These are phyloP conservation scores for Xiphophorus hellerii DNA, from an alignment of 2,113 vertebrate genomes.

Conservation along the genomic window DNA sequence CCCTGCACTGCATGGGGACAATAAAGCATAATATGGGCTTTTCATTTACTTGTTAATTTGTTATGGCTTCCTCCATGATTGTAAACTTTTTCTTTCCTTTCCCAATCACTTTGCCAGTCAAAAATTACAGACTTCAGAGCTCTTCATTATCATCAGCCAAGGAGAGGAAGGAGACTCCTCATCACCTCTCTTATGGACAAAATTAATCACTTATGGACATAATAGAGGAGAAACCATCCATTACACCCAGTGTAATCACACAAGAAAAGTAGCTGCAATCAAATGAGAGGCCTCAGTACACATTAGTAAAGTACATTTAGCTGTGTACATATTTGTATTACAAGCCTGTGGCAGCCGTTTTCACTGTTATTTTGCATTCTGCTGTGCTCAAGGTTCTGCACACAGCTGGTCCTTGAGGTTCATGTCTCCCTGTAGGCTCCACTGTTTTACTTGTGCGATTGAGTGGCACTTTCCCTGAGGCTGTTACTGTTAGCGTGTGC, in stretches of 20 bases:
- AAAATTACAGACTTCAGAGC: slow-evolving; percentile 58
- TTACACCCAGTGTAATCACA: slow-evolving; percentile 63
- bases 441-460: slow-evolving; percentile 61
- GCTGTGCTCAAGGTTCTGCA: slow-evolving; percentile 66
- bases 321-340: slow-evolving; percentile 72
- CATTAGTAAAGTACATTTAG: slow-evolving; percentile 55
- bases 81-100: slow-evolving; percentile 58
- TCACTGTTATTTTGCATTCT: slow-evolving; percentile 59
- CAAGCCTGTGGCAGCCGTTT: slow-evolving; percentile 59
- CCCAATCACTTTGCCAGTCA: slow-evolving; percentile 66
- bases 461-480: slow-evolving; percentile 75
- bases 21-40: slow-evolving; percentile 48
- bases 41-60: slow-evolving; percentile 53
- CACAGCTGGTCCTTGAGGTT: slow-evolving; percentile 73
- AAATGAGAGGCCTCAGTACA: slow-evolving; percentile 52
- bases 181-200: slow-evolving; percentile 63
- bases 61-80: slow-evolving; percentile 27
- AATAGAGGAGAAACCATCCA: slow-evolving; percentile 53
- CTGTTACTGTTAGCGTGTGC: slow-evolving; percentile 59
- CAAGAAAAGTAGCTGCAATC: slow-evolving; percentile 53
- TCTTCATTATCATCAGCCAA: slow-evolving; percentile 71
- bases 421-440: slow-evolving; percentile 73
- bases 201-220: slow-evolving; percentile 71
- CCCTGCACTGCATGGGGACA: slow-evolving; percentile 29
- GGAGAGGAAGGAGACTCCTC: slow-evolving; percentile 56